These are phyloP conservation scores for Tribolium madens DNA, from an alignment of 1,140 invertebrate genomes.

Conservation along the genomic window DNA sequence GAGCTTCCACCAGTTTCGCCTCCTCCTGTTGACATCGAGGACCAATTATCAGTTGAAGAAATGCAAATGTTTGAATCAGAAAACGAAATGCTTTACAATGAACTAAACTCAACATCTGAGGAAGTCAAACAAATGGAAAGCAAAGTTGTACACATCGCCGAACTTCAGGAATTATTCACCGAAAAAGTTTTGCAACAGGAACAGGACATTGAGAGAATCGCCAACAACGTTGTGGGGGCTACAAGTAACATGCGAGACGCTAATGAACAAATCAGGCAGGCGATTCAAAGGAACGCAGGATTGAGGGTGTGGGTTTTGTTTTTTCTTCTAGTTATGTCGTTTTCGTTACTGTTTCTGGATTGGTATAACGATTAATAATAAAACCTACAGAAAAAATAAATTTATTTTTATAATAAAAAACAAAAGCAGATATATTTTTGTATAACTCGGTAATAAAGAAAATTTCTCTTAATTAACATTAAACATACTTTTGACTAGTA, in stretches of 20 bases:
- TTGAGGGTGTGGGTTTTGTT: conserved; percentile 95
- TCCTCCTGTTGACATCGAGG: conserved; percentile 59
- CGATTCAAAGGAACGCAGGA: conserved; percentile 96
- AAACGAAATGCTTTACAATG: conserved; percentile 85
- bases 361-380: conserved; percentile 92
- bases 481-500: conserved; percentile 59
- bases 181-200: conserved; percentile 97
- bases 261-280: conserved; percentile 96
- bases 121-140: conserved; percentile 88
- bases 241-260: conserved; percentile 97
- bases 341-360: conserved; percentile 94
- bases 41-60: conserved; percentile 75
- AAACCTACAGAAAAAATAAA: conserved; percentile 55
- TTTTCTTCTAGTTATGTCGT: conserved; percentile 95
- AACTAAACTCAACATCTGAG: conserved; percentile 80
- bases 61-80: conserved; percentile 91
- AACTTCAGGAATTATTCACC: conserved; percentile 96
- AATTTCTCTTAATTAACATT: conserved; percentile 53
- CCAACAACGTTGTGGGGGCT: conserved; percentile 86
- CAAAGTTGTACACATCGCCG: conserved; percentile 95
- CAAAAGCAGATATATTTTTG: conserved; percentile 56
- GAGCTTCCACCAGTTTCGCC: conserved; percentile 52
- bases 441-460: conserved; percentile 57
- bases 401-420: conserved; percentile 56
- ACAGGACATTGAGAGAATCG: conserved; percentile 90